phyloP scores from a whole-genome alignment of 2,888 invertebrate genomes.

The Lasioglossum leucozonium region DNA sequence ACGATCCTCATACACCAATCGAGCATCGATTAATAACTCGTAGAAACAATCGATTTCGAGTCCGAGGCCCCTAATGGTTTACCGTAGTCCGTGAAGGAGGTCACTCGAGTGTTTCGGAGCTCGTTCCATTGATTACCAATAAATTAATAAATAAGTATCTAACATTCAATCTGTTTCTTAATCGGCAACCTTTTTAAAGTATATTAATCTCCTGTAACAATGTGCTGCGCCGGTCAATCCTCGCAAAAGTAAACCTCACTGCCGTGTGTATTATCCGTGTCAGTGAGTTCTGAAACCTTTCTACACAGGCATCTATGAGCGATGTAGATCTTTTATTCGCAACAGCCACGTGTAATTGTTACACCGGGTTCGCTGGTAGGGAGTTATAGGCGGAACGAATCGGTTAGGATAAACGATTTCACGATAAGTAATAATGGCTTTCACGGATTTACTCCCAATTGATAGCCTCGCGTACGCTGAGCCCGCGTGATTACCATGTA shows the following conservation, averaged over 20 bases:
- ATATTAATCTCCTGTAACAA: not conserved
- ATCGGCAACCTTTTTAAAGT: not conserved
- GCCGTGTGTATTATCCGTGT: not conserved
- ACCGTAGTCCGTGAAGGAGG: slow-evolving; percentile 7
- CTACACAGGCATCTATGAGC: not conserved
- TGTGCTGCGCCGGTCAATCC: not conserved
- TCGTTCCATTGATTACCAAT: slow-evolving; percentile 12
- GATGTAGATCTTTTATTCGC: slow-evolving; percentile 18
- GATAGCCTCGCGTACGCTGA: slow-evolving; percentile 25
- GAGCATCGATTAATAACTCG: slow-evolving; percentile 15
- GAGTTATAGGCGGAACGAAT: slow-evolving; percentile 35
- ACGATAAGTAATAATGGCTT: slow-evolving; percentile 50
- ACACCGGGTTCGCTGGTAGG: not conserved
- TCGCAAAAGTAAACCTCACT: not conserved
- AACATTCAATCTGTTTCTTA: slow-evolving; percentile 10
- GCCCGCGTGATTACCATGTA: slow-evolving; percentile 30
- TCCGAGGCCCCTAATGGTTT: slow-evolving; percentile 3
- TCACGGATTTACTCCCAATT: slow-evolving; percentile 40
- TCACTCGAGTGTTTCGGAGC: not conserved
- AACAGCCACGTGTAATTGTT: slow-evolving; percentile 35
- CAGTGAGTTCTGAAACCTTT: not conserved
- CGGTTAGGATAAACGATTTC: slow-evolving; percentile 47
- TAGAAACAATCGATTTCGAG: slow-evolving; percentile 9
- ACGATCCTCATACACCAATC: slow-evolving; percentile 13
- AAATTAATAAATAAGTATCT: slow-evolving; percentile 18